phyloP scores from a whole-genome alignment of 1,140 invertebrate genomes.

The Portunus trituberculatus region DNA sequence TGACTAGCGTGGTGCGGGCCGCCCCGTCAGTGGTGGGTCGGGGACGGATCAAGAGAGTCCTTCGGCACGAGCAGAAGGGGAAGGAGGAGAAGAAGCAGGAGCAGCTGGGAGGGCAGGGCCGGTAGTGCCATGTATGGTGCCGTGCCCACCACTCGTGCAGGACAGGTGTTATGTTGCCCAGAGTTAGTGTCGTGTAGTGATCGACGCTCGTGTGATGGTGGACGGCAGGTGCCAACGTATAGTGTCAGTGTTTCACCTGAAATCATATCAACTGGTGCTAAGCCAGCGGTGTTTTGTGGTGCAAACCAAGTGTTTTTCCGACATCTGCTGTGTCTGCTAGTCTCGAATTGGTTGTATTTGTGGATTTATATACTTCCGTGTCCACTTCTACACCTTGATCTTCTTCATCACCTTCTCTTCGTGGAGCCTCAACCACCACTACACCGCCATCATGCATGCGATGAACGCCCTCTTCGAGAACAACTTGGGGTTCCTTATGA shows the following conservation, averaged over 20 bases:
- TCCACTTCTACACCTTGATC: not conserved
- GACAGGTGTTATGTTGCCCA: slow-evolving; percentile 65
- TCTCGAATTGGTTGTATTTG: not conserved
- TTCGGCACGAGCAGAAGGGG: not conserved
- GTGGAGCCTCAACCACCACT: not conserved
- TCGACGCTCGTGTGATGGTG: slow-evolving; percentile 49
- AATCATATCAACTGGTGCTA: slow-evolving; percentile 2
- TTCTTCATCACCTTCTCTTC: not conserved
- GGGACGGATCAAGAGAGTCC: slow-evolving; percentile 44
- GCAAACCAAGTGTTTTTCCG: slow-evolving; percentile 46
- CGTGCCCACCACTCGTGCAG: slow-evolving; percentile 60
- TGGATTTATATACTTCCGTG: not conserved
- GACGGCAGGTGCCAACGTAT: slow-evolving; percentile 19
- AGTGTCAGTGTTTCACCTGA: slow-evolving; percentile 46
- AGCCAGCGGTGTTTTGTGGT: slow-evolving; percentile 45
- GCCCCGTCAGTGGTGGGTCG: slow-evolving; percentile 29
- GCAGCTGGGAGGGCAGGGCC: not conserved
- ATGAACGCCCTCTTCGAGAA: slow-evolving; percentile 76
- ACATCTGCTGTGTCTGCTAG: not conserved
- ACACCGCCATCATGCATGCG: slow-evolving; percentile 70
- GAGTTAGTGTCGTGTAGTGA: slow-evolving; percentile 35
- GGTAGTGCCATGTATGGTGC: slow-evolving; percentile 69
- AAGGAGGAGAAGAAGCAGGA: slow-evolving; percentile 21
- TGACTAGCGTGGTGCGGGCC: slow-evolving; percentile 44
- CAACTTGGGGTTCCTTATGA: slow-evolving; percentile 75